These are phyloP conservation scores for Monomorium pharaonis DNA, from an alignment of 1,140 invertebrate genomes.

Conservation along the genomic window DNA sequence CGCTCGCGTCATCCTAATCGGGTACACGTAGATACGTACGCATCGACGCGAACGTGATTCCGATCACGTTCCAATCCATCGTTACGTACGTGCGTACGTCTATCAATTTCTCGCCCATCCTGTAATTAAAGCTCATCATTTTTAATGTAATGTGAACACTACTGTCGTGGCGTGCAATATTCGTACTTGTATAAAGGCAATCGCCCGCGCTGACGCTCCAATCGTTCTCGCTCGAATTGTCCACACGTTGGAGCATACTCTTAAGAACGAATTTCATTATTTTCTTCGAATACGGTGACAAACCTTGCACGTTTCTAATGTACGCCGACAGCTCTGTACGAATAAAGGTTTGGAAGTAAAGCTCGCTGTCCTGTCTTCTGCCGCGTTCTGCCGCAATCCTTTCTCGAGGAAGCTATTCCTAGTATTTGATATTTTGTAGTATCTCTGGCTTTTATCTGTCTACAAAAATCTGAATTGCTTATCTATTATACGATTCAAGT, in stretches of 20 bases:
- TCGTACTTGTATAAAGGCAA: conserved; percentile 60
- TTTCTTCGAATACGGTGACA: conserved; percentile 63
- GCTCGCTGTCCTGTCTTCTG: not conserved
- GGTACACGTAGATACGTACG: not conserved
- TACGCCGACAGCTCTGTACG: conserved; percentile 69
- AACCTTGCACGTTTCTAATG: conserved; percentile 71
- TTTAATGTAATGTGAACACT: conserved; percentile 58
- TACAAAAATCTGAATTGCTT: not conserved
- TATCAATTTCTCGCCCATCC: conserved; percentile 8
- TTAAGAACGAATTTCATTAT: conserved; percentile 67
- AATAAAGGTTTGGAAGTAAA: conserved; percentile 74
- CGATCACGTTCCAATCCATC: not conserved
- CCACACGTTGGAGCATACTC: conserved; percentile 49
- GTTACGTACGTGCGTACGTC: not conserved
- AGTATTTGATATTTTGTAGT: not conserved
- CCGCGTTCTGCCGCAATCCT: not conserved
- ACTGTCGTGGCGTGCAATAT: conserved; percentile 66
- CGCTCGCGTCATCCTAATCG: conserved; percentile 37
- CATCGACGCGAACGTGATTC: not conserved
- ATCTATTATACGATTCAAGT: not conserved
- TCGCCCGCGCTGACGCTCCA: conserved; percentile 58
- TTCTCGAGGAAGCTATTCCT: not conserved
- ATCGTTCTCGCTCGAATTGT: conserved; percentile 74
- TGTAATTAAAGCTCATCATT: conserved; percentile 55
- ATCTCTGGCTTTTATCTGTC: not conserved